Conservation (phyloP, 1,140 invertebrate genomes). For the Danaus plexippus region DNA sequence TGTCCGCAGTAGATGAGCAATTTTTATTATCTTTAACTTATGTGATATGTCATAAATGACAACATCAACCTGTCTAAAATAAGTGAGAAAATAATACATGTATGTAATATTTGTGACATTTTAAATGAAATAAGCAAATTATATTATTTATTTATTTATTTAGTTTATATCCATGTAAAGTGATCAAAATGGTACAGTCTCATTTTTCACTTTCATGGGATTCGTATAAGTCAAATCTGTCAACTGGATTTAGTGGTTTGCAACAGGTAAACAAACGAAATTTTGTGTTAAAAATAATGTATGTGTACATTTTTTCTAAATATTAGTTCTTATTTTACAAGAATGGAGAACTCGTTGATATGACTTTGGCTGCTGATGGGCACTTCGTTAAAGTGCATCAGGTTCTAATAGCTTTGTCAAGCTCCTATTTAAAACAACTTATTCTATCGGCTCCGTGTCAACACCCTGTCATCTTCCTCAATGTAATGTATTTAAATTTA, state of each 20-base stretch:
- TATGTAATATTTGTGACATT: too few species aligned
- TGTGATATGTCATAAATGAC: too few species aligned
- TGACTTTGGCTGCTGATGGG: slow-evolving; percentile 85
- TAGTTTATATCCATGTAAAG: too few species aligned
- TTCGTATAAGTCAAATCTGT: slow-evolving; percentile 49
- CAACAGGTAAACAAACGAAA: slow-evolving; percentile 42
- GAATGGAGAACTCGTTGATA: slow-evolving; percentile 83
- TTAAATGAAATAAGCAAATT: too few species aligned
- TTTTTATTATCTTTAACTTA: too few species aligned
- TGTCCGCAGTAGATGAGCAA: too few species aligned
- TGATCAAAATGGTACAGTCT: slow-evolving; percentile 40
- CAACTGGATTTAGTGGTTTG: slow-evolving; percentile 45
- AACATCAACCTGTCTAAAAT: too few species aligned
- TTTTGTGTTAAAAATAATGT: slow-evolving; percentile 5
- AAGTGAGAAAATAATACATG: too few species aligned
- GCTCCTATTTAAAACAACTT: slow-evolving; percentile 82
- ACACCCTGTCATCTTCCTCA: slow-evolving; percentile 82
- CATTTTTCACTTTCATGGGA: slow-evolving; percentile 53
- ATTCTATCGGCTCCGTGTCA: slow-evolving; percentile 84
- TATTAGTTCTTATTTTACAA: slow-evolving; percentile 52
- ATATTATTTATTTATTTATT: too few species aligned
- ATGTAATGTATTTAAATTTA: slow-evolving; percentile 35
- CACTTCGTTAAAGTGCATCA: slow-evolving; percentile 83
- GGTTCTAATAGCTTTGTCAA: slow-evolving; percentile 81
- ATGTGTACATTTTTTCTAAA: neutral